Evolutionary conservation across 2,888 invertebrate species (phyloP).

Genomic region (Dendrolimus houi): DNA sequence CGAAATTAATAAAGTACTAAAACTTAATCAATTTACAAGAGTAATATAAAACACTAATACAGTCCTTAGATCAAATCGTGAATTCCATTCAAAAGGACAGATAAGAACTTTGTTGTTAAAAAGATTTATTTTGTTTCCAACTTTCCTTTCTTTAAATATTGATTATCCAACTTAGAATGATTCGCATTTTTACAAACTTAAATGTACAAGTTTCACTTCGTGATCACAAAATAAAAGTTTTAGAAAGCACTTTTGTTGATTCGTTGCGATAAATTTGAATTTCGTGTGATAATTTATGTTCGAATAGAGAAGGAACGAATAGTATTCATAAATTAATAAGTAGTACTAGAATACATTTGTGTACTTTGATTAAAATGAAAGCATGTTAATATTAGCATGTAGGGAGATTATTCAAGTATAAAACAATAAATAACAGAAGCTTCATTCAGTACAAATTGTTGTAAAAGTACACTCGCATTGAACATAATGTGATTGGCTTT

Average conservation of each 20-base stretch:
- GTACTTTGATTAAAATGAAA: too few species aligned
- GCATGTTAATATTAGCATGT: too few species aligned
- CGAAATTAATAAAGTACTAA: background rate
- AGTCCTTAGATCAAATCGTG: conserved; percentile 7
- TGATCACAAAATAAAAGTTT: conserved; percentile 65
- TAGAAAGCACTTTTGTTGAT: conserved; percentile 51
- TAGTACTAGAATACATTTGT: too few species aligned
- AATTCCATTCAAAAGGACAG: conserved; percentile 26
- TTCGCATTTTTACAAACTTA: conserved; percentile 61
- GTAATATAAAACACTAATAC: background rate
- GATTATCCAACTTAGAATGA: conserved; percentile 59
- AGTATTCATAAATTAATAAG: too few species aligned
- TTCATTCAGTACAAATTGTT: too few species aligned
- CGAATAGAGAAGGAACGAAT: too few species aligned
- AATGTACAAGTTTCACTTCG: conserved; percentile 65
- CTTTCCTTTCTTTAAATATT: conserved; percentile 61
- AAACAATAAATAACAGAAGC: too few species aligned
- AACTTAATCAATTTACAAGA: background rate
- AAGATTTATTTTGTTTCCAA: conserved; percentile 46
- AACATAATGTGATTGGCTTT: too few species aligned
- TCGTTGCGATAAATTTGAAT: conserved; percentile 54
- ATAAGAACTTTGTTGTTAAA: conserved; percentile 36
- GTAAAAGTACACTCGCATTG: too few species aligned
- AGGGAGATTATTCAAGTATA: too few species aligned
- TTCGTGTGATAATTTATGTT: conserved; percentile 32